A percentile compares a stretch with the other conserved stretches of the same genome.
phyloP scores from a whole-genome alignment of 2,797 vertebrate genomes.

The Taeniopygia guttata region DNA sequence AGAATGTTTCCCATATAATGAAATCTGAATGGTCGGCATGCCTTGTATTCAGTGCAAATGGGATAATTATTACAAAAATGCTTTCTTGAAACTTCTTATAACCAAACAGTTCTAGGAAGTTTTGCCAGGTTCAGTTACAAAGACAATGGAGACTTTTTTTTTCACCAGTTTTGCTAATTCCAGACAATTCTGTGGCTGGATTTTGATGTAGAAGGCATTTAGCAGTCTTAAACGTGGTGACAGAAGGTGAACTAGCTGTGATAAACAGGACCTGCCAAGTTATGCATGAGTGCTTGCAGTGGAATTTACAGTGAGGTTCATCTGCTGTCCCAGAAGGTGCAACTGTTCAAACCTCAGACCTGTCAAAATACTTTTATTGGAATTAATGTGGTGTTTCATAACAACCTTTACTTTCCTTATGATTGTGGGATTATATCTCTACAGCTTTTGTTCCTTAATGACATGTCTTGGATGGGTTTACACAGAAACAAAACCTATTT shows the following conservation, averaged over 20 bases:
- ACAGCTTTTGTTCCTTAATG: background rate
- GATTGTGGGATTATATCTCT: background rate
- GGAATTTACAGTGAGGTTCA: background rate
- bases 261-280: background rate
- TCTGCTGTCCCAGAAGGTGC: background rate
- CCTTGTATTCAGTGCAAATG: conserved; percentile 55
- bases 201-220: conserved; percentile 29
- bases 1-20: conserved; percentile 27
- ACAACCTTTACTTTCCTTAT: background rate
- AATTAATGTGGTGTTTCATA: background rate
- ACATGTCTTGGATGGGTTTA: background rate
- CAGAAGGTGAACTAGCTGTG: conserved; percentile 34
- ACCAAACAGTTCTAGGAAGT: conserved; percentile 40
- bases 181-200: conserved; percentile 52
- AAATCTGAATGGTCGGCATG: conserved; percentile 46
- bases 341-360: background rate
- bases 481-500: background rate
- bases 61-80: conserved; percentile 61
- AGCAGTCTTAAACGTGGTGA: conserved; percentile 4
- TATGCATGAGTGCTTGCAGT: background rate
- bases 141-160: conserved; percentile 39
- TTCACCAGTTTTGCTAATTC: conserved; percentile 30
- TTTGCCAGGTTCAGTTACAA: conserved; percentile 54
- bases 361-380: background rate
- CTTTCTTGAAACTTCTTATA: conserved; percentile 60